Evolutionary conservation across 2,113 vertebrate genomes (phyloP).

Genomic region (Phoxinus phoxinus): DNA sequence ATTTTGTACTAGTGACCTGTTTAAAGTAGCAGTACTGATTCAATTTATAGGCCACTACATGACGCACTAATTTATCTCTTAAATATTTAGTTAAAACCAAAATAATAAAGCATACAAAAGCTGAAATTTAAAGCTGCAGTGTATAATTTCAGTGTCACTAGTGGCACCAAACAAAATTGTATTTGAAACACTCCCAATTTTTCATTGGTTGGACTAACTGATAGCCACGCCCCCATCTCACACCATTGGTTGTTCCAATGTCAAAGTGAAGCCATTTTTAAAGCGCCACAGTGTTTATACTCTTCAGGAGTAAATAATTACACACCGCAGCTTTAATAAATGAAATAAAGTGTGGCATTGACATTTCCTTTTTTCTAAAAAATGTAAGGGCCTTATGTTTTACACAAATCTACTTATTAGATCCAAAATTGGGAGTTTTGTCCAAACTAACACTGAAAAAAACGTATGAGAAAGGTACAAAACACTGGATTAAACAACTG

Average conservation of each 20-base stretch:
- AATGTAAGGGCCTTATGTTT: neutral
- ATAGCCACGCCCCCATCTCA: neutral
- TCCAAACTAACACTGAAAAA: neutral
- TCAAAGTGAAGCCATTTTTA: neutral
- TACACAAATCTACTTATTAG: neutral
- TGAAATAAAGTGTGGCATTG: neutral
- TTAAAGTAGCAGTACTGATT: constrained; percentile 61
- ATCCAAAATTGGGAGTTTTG: neutral
- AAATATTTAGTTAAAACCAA: constrained; percentile 61
- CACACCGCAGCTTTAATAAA: constrained; percentile 18
- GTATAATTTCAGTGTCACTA: neutral
- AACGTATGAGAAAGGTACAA: neutral
- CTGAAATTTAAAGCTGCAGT: neutral
- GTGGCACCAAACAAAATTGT: neutral
- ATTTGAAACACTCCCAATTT: neutral
- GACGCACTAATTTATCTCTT: constrained; percentile 59
- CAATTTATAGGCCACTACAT: constrained; percentile 64
- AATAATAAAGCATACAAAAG: constrained; percentile 66
- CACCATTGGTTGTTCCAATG: neutral
- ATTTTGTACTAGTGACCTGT: constrained; percentile 72
- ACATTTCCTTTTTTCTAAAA: neutral
- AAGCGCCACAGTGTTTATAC: neutral
- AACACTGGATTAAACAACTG: constrained; percentile 6
- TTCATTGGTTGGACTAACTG: neutral
- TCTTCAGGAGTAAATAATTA: neutral